Evolutionary conservation across 2,797 vertebrate genomes (phyloP).

Genomic region (Lemur catta): DNA sequence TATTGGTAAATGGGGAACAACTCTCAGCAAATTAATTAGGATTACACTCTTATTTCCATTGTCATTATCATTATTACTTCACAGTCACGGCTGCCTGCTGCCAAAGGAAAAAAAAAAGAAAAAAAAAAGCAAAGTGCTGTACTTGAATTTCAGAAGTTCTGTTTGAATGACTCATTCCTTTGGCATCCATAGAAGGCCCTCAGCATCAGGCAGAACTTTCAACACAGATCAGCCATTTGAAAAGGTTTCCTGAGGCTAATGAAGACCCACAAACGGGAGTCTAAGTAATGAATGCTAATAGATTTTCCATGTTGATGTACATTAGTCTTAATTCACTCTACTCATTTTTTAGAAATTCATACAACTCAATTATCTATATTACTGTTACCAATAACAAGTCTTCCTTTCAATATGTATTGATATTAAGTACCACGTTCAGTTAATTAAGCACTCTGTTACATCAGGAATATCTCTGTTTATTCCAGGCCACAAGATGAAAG

Average conservation of each 20-base stretch:
- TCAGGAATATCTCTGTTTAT: conserved; percentile 45
- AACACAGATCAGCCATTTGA: conserved; percentile 22
- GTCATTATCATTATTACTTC: conserved; percentile 59
- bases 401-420: conserved; percentile 36
- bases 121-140: neutral
- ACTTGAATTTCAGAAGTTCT: conserved; percentile 58
- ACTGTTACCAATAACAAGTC: conserved; percentile 35
- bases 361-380: conserved; percentile 61
- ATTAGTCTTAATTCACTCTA: conserved; percentile 55
- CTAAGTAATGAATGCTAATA: conserved; percentile 52
- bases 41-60: conserved; percentile 45
- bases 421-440: conserved; percentile 24
- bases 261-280: conserved; percentile 38
- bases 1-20: conserved; percentile 57
- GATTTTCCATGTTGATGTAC: neutral
- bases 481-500: conserved; percentile 36
- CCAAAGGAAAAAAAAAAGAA: neutral
- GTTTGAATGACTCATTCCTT: conserved; percentile 56
- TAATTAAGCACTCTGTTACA: conserved; percentile 53
- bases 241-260: conserved; percentile 50
- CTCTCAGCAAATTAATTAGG: conserved; percentile 57
- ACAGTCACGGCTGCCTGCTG: conserved; percentile 17
- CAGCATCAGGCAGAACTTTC: conserved; percentile 26
- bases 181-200: conserved; percentile 32
- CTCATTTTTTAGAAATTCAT: conserved; percentile 28